Base-by-base conservation (phyloP, 1,140 invertebrate genomes). In the Rhopalosiphum padi region DNA sequence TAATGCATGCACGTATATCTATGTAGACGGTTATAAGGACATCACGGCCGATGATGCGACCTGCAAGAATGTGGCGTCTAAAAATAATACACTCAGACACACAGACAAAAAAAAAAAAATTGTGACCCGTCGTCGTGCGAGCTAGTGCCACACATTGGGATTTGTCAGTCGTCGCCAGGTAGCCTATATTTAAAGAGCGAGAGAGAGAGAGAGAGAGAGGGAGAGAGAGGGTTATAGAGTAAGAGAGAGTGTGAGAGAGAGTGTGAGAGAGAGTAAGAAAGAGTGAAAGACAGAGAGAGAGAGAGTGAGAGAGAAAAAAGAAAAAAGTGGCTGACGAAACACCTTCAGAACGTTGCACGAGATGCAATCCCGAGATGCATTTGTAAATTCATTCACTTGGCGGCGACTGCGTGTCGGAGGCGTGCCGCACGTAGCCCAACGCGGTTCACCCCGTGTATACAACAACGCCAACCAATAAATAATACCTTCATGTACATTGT, bases 61-160 rank as follows among this genome's bases (percentile, higher is more conserved):
- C 77, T 18, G 60, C 30, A 53, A 85, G 77, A 92, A 92, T 85
- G 91, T 83, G 90, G n/a, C 77, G 77, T 92, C 91, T 92, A 92
- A 83, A 92, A 92, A 92, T 92, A 92, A 92, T 48, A 35, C 82
- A 22, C 43, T 48, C 90, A 92, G 82, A 92, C 91, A 21, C n/a
- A 83, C 46, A 90, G 35, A 90, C 37, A 60, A 55, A 41, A 41
- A 41, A 90, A 89, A 55, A 89, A 53, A 89, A 89, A 25, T 55
- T 37, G 88, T 90, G 88, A 60, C 88, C 53, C 88, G 35, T 41
- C 53, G 51, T 90, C 53, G 53, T 23, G 30, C 46, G 48, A 87
- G 87, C 48, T 77, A 48, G 87, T 88, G 46, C 46, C 46, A 35
- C 43, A 51, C 46, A 37, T 41, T 23, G 51, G 51, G 35, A 90